Evolutionary conservation across 2,113 vertebrate genomes (phyloP).

Genomic region (Nannobrachium achirus): DNA sequence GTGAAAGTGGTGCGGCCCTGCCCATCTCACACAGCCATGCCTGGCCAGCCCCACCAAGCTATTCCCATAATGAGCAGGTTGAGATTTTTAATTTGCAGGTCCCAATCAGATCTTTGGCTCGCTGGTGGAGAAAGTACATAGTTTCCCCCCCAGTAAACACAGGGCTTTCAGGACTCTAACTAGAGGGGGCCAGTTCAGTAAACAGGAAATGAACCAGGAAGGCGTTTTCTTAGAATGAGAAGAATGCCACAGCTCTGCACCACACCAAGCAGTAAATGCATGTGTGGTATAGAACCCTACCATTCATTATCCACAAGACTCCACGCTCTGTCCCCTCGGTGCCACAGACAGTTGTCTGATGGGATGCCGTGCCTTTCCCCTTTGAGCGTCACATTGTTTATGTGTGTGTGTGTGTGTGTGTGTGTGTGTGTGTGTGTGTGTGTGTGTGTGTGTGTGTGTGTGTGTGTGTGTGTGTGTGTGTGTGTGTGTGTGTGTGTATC

Average conservation of each 20-base stretch:
- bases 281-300: slow-evolving; percentile 61
- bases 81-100: slow-evolving; percentile 78
- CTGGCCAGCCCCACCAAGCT: slow-evolving; percentile 60
- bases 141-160: slow-evolving; percentile 63
- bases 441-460: too few relatives aligned
- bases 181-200: slow-evolving; percentile 70
- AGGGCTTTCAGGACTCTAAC: slow-evolving; percentile 70
- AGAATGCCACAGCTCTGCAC: slow-evolving; percentile 73
- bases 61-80: slow-evolving; percentile 81
- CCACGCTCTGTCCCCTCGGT: slow-evolving; percentile 39
- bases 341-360: slow-evolving; percentile 47
- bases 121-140: slow-evolving; percentile 75
- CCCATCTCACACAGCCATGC: slow-evolving; percentile 60
- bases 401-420: too few relatives aligned
- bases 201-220: slow-evolving; percentile 84
- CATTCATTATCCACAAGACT: slow-evolving; percentile 66
- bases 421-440: too few relatives aligned
- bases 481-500: too few relatives aligned
- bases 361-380: slow-evolving; percentile 42
- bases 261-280: slow-evolving; percentile 67
- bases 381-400: too few relatives aligned
- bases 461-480: too few relatives aligned
- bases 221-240: slow-evolving; percentile 74
- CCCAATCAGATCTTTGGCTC: slow-evolving; percentile 75
- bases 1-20: slow-evolving; percentile 70